Evolutionary conservation across 2,888 invertebrate species (phyloP), one percentile per base, ranked within the genome.

Genomic region (Amiota minor): DNA sequence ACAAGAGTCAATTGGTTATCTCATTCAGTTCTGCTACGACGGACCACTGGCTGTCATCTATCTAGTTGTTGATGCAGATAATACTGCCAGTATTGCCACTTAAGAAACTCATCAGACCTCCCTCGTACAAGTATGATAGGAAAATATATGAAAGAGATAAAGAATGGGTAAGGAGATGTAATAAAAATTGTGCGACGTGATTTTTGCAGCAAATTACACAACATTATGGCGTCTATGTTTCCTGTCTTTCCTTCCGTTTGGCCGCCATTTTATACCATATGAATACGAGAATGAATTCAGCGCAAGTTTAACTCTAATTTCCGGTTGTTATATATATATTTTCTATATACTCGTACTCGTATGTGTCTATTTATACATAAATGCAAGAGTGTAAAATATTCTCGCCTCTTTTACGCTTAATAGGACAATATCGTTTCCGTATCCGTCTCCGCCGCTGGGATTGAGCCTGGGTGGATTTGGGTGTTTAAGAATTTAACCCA

Each of bases 201-300:
- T 68, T 68, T 68, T 23, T 68, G 20, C 53, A 68, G n/a, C 67
- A 68, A 68, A 68, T 72, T 72, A 67, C 59, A 11, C 10, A 47
- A 20, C 70, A 71, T 71, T 71, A 71, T 61, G 61, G 70, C 70
- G 23, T 49, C 59, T 46, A 70, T 49, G 49, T 70, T 70, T 70
- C 47, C 59, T 55, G 53, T 4, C 67, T 35, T 35, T 35, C 35
- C 35, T 35, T 35, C 53, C 59, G 70, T 12, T 49, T 16, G 12
- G 64, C 46, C 56, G 70, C 56, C 70, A 70, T 68, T 68, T 68
- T 68, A 23, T 50, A 2, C 35, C n/a, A 35, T 18, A 20, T 35
- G 11, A 59, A 18, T 59, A 6, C 6, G 11, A 18, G 10, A 20
- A 67, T 49, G 65, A 67, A 68, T 49, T 53, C 16, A 9, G n/a